Evolutionary conservation across 2,888 invertebrate genomes (phyloP), one percentile per base, ranked within the genome.

Genomic region (Pogonocherus hispidulus): DNA sequence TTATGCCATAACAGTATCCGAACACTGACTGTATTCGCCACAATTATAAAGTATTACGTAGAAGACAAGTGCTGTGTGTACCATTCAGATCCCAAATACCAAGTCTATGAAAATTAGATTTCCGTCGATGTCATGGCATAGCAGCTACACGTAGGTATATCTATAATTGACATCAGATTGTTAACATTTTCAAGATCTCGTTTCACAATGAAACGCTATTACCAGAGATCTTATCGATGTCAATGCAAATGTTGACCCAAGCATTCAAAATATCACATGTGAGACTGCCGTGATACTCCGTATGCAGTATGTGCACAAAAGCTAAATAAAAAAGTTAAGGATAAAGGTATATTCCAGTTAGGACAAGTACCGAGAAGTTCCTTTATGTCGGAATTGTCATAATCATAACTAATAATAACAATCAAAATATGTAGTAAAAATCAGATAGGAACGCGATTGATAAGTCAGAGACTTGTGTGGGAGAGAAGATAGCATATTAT

Each of bases 81-180:
- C 66, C 66, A 59, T 59, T 20, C 14, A 3, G 20, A n/a, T 41
- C 18, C 16, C 16, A 16, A 44, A 23, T 35, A 19, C 59, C 27
- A 18, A 32, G 18, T 19, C 37, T 35, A 27, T 52, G 59, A 66
- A 59, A 52, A 66, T 59, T 52, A 66, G 32, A 59, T 59, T 59
- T 59, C 47, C 23, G 19, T n/a, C 22, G 54, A 66, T 59, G 56
- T 63, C 56, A 60, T 62, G 63, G 23, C 49, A 37, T 20, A 37
- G 55, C 27, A 56, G 55, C 59, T 55, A 64, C 59, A 67, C 32
- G 47, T n/a, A n/a, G n/a, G n/a, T 66, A 65, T 73, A 73, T 73
- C 72, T 73, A 70, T 73, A 73, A 76, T 74, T 70, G 73, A 73
- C 73, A 74, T 73, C 72, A 63, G 66, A 72, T 76, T 67, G 72